Evolutionary conservation across 2,888 invertebrate species (phyloP).

Genomic region (Rhopalosiphum nymphaeae): DNA sequence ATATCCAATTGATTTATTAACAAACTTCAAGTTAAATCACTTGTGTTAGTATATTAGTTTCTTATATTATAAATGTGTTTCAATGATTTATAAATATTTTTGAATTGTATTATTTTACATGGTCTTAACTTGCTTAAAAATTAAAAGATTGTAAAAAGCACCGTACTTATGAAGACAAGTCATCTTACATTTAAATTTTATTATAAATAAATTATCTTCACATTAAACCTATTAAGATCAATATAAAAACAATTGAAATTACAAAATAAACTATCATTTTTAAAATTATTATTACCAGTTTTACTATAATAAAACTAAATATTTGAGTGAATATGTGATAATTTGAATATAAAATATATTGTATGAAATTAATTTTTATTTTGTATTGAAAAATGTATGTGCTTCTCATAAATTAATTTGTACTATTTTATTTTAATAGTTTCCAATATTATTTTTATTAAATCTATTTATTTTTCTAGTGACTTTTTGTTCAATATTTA

Average conservation of each 20-base stretch:
- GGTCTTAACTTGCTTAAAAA: too few species aligned
- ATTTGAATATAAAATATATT: background rate
- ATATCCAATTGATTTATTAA: background rate
- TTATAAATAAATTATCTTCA: background rate
- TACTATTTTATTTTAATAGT: too few species aligned
- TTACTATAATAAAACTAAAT: background rate
- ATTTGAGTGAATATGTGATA: background rate
- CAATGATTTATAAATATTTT: background rate
- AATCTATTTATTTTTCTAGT: background rate
- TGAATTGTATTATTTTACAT: too few species aligned
- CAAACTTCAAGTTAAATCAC: background rate
- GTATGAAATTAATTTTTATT: background rate
- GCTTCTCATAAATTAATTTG: background rate
- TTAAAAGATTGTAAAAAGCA: too few species aligned
- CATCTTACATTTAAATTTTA: too few species aligned
- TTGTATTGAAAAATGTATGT: background rate
- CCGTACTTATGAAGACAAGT: too few species aligned
- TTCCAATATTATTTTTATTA: background rate
- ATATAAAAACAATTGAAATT: background rate
- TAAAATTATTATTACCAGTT: background rate
- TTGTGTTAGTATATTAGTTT: background rate
- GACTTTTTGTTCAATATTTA: background rate
- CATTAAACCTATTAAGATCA: background rate
- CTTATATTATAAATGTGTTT: background rate
- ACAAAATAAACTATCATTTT: background rate